These are phyloP conservation scores for Allenopithecus nigroviridis DNA, from an alignment of 2,797 vertebrate genomes.

Conservation along the genomic window DNA sequence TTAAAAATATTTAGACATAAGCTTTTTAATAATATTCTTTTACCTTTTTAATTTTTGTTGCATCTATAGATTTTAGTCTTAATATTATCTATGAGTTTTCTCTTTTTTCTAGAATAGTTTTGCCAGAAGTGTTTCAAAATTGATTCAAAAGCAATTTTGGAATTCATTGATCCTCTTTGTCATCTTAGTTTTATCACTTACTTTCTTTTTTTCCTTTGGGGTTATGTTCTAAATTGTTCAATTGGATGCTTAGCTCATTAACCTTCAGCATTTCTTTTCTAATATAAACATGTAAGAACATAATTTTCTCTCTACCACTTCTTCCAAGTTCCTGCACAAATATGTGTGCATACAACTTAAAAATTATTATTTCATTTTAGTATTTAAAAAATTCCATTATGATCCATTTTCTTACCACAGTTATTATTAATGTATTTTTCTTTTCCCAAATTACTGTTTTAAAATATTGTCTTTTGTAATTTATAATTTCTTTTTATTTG, in stretches of 20 bases:
- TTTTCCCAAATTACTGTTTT: too few species aligned
- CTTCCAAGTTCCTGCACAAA: background rate
- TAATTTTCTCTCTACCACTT: background rate
- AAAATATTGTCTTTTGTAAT: background rate
- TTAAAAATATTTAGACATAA: background rate
- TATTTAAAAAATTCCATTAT: background rate
- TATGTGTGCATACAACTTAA: background rate
- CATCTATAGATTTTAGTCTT: background rate
- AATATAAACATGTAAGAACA: background rate
- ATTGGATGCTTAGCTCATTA: too few species aligned
- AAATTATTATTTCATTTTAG: background rate
- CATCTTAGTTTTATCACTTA: background rate
- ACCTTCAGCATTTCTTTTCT: background rate
- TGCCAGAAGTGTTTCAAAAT: background rate
- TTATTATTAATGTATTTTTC: background rate
- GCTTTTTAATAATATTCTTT: background rate
- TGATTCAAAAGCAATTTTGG: background rate
- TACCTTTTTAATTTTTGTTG: background rate
- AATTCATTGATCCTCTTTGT: background rate
- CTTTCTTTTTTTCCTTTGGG: background rate
- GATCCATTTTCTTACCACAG: background rate
- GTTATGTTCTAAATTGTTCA: too few species aligned
- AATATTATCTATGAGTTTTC: background rate
- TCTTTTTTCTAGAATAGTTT: background rate
- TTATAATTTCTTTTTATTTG: background rate